These are phyloP conservation scores for Tyrophagus putrescentiae DNA, from an alignment of 1,140 invertebrate genomes.

Conservation along the genomic window DNA sequence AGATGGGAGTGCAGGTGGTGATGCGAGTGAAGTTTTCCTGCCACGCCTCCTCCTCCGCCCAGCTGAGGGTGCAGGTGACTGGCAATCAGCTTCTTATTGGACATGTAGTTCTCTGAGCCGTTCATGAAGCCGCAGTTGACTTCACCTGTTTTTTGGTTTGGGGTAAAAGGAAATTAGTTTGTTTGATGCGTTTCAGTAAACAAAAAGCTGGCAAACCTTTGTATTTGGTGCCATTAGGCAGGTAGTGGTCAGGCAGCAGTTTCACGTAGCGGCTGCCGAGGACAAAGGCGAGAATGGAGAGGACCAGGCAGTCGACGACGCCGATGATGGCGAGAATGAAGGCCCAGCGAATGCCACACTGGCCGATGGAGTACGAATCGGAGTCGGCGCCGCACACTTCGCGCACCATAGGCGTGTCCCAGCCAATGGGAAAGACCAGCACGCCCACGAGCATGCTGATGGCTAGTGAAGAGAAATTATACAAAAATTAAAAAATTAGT, in stretches of 20 bases:
- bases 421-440: constrained; percentile 78
- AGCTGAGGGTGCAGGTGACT: not conserved
- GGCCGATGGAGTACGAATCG: constrained; percentile 53
- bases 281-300: constrained; percentile 81
- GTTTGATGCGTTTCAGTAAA: not conserved
- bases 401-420: constrained; percentile 63
- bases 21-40: too few species aligned
- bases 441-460: constrained; percentile 65
- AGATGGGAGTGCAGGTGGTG: too few species aligned
- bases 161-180: not conserved
- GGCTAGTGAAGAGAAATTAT: constrained; percentile 43
- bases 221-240: constrained; percentile 38
- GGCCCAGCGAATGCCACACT: constrained; percentile 83
- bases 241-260: constrained; percentile 34
- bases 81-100: constrained; percentile 5
- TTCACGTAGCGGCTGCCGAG: constrained; percentile 72
- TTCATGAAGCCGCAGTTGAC: constrained; percentile 16
- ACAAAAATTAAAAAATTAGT: too few species aligned
- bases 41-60: too few species aligned
- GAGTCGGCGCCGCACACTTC: constrained; percentile 69
- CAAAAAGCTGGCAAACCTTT: constrained; percentile 35
- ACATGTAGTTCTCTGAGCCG: not conserved
- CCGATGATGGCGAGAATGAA: constrained; percentile 82
- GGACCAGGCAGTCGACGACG: constrained; percentile 70
- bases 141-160: constrained; percentile 10